Base-by-base conservation (phyloP, 30 jellyfish, hydroid and myxozoan genomes). In the Morbakka virulenta region DNA sequence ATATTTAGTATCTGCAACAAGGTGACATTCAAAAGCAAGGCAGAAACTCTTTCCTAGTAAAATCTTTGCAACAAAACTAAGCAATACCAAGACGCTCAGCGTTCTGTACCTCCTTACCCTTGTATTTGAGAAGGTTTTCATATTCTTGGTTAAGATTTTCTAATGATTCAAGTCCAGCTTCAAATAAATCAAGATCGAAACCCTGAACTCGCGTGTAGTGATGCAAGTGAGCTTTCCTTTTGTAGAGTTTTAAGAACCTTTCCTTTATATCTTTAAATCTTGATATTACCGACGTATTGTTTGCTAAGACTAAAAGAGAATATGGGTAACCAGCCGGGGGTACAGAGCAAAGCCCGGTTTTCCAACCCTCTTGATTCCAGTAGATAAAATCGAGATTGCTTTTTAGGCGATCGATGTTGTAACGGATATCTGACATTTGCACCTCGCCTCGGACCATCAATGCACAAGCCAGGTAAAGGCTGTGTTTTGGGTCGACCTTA, bases 291-390 rank as follows among this genome's bases (percentile, higher is more conserved):
- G 96, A 80, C 20, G 98, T 90, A 61, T 78, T 90, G 64, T 90
- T 90, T 4, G 98, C 86, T 53, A 90, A 50, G 13, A 96, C 77
- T 28, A 90, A 66, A 85, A 90, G 69, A 0, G 94, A 76, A 29
- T 61, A 78, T 61, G 77, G 81, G 22, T 77, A 90, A 22, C 94
- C 90, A 21, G 77, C 89, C 3, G 96, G 98, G 6, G 98, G 95
- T 6, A 90, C 90, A 13, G 96, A 83, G 62, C 98, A 90, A 35
- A 90, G 80, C 4, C 98, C 98, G 0, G 96, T 84, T 66, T 90
- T 90, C 98, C 98, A 90, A 4, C 98, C 98, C 47, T 90, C 96
- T 31, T 84, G 91, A 52, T 90, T 90, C 98, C 98, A 90, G 64
- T 79, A 47, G 12, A 90, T 72, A 52, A 90, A 90, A 70, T 83